These are phyloP conservation scores for Oreochromis mossambicus DNA, from an alignment of 2,797 vertebrate genomes.

Conservation along the genomic window DNA sequence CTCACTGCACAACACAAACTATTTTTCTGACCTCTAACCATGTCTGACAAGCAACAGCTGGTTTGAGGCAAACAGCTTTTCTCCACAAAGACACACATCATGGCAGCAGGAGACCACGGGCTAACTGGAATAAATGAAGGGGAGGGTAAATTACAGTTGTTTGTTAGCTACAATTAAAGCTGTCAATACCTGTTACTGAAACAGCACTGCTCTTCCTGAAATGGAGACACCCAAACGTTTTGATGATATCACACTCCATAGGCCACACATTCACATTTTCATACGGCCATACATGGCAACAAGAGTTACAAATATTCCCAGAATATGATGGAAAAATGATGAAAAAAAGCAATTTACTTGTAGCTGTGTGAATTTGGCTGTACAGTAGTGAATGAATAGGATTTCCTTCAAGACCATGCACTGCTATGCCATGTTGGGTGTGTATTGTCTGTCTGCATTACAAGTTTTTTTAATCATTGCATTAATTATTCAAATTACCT, in stretches of 20 bases:
- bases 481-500: neutral
- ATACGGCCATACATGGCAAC: neutral
- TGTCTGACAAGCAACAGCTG: slow-evolving; percentile 39
- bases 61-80: slow-evolving; percentile 1
- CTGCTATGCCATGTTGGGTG: neutral
- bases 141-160: slow-evolving; percentile 49
- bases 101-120: neutral
- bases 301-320: neutral
- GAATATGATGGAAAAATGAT: neutral
- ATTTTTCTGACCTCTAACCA: slow-evolving; percentile 17
- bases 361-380: neutral
- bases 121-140: slow-evolving; percentile 52
- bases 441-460: neutral
- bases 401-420: neutral
- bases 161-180: slow-evolving; percentile 61
- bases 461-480: neutral
- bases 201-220: neutral
- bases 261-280: neutral
- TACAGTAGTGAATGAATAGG: neutral
- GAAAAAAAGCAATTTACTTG: neutral
- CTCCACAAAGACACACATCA: neutral
- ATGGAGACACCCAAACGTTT: neutral
- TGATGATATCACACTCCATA: neutral
- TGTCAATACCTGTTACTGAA: slow-evolving; percentile 58
- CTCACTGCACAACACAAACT: neutral